These are phyloP conservation scores for Eulemur coronatus DNA, from an alignment of 2,797 vertebrate genomes.

Conservation along the genomic window DNA sequence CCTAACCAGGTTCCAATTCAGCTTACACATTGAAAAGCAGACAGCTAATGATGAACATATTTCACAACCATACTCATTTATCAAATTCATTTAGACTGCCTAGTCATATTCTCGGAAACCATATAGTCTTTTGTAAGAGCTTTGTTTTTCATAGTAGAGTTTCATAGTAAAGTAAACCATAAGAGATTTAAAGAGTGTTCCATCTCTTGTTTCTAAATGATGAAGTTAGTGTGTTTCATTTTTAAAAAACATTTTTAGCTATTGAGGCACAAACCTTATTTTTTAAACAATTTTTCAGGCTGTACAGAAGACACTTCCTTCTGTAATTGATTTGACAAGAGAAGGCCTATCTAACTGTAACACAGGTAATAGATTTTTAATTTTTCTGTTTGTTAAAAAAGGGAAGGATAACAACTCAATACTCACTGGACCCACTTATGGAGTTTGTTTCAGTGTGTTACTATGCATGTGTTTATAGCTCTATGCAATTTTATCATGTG, in stretches of 20 bases:
- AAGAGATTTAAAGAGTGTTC: neutral
- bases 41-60: neutral
- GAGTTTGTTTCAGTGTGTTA: neutral
- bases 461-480: neutral
- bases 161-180: neutral
- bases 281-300: constrained; percentile 54
- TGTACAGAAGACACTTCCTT: constrained; percentile 28
- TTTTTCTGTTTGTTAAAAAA: neutral
- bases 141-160: neutral
- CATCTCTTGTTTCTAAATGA: neutral
- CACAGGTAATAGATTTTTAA: constrained; percentile 59
- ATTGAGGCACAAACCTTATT: neutral
- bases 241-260: constrained; percentile 21
- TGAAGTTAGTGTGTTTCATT: neutral
- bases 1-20: neutral
- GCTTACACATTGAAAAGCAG: neutral
- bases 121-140: neutral
- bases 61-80: neutral
- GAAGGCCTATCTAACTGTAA: constrained; percentile 26
- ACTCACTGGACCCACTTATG: neutral
- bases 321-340: constrained; percentile 66
- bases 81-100: neutral
- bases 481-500: neutral
- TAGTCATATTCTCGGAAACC: neutral
- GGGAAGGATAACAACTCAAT: neutral